Base-by-base conservation (phyloP, 2,113 vertebrate species). In the Ellobius talpinus region DNA sequence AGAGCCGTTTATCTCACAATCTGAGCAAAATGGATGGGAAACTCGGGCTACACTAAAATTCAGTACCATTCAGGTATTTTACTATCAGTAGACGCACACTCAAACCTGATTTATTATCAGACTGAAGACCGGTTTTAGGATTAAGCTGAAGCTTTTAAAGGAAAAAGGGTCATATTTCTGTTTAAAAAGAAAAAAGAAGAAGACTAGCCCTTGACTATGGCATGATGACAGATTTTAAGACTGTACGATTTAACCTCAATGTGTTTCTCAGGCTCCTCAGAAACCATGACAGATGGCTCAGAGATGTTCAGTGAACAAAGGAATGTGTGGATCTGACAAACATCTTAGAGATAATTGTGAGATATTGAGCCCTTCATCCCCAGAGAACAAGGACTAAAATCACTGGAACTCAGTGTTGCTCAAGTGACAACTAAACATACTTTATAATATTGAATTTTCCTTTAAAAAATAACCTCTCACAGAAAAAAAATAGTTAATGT, bases 271-370 rank as follows among this genome's bases (percentile, higher is more conserved):
- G 63, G 47, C 95, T 94, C 79, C 55, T 45, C 74, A 94, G 89
- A 77, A 97, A 95, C 31, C 36, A 11, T 36, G 92, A 72, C 96
- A 96, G 96, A 95, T 97, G 96, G 96, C 24, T 14, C 42, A 77
- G 61, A 86, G 88, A 79, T 86, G 36, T 39, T 33, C 95, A 52
- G 31, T 78, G 78, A 90, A 87, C 85, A 90, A 33, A 87, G 82
- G 26, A 47, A 23, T 13, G 33, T 91, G 42, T 23, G 12, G 66
- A 74, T 36, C 68, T 73, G 66, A 91, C 65, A 85, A 55, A 33
- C 0, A 1, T 81, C 78, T 84, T 26, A 52, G 74, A n/a, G 36
- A 87, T 88, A 66, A 92, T 81, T 94, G 58, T 50, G 82, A 94
- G 84, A 92, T 47, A 47, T 1, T 1, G 55, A 42, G 13, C 70